Evolutionary conservation across 2,888 invertebrate genomes (phyloP), one percentile per base, ranked within the genome.

Genomic region (Schizotus pectinicornis): DNA sequence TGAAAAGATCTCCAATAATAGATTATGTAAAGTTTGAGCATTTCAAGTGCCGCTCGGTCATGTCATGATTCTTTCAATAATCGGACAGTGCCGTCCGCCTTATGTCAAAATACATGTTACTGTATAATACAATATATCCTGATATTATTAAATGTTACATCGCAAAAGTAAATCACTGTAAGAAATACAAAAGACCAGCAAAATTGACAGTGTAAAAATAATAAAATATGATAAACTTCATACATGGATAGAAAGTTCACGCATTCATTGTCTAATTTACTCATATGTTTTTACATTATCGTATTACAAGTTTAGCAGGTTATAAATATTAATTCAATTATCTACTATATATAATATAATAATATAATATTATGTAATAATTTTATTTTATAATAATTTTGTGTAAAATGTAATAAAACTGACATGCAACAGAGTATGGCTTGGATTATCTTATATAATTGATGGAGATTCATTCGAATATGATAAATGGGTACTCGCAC

Each of bases 341-440:
- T 74, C 76, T 76, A 77, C 76, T 76, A 75, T 74, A 73, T 73
- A 72, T 74, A 67, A 69, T 71, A 66, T 67, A 68, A 72, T 74
- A 74, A 74, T 74, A 74, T 74, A 75, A 75, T 76, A 75, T 74
- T 74, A 75, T 73, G 74, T 76, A 75, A 76, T 75, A 76, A 76
- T 73, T 73, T 68, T 68, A 71, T 73, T 62, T 71, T 67, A 76
- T 76, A 74, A 72, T 76, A 77, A 75, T 74, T 74, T 76, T 77
- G 77, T 78, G 77, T 78, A 79, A 78, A 78, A 78, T 77, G 76
- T 78, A 78, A 77, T 78, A 77, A 77, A 77, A 78, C 75, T 72
- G 74, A 77, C 78, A 79, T 78, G 78, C 77, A 79, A 77, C 77
- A 76, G 75, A 77, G 76, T 78, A 77, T 78, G 77, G 77, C 77